Conservation (phyloP, 2,888 invertebrate genomes). For the Ptilodon capucinus region DNA sequence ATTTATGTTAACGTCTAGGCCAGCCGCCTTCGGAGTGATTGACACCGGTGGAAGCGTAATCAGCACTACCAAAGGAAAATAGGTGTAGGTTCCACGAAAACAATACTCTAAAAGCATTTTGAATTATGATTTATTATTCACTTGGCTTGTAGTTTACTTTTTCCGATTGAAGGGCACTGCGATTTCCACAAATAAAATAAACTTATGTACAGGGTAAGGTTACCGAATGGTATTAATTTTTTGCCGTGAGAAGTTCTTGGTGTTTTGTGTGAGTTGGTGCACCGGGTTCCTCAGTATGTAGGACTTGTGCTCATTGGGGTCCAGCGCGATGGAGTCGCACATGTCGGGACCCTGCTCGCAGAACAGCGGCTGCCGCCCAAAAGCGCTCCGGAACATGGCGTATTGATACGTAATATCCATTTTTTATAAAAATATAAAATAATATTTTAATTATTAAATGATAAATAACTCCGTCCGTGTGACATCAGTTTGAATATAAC, state of each 20-base stretch:
- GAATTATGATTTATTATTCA: no score
- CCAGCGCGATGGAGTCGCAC: constrained; percentile 59
- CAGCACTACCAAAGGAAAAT: no score
- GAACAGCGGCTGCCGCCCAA: constrained; percentile 77
- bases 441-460: background rate
- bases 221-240: constrained; percentile 82
- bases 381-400: constrained; percentile 64
- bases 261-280: constrained; percentile 70
- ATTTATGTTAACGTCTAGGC: constrained; percentile 87
- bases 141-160: no score
- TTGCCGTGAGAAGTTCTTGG: constrained; percentile 61
- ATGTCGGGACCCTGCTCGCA: constrained; percentile 61
- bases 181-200: no score
- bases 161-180: no score
- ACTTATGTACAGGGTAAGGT: background rate
- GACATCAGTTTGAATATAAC: background rate
- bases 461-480: background rate
- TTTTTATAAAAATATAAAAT: background rate
- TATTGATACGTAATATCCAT: constrained; percentile 67
- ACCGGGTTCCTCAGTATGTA: constrained; percentile 80
- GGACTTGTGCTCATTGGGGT: constrained; percentile 51
- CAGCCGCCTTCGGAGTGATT: constrained; percentile 92
- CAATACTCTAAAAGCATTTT: no score
- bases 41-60: constrained; percentile 80
- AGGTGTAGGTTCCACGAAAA: no score